Conservation (phyloP, 2,113 vertebrate species). For the Cynopterus brachyotis region DNA sequence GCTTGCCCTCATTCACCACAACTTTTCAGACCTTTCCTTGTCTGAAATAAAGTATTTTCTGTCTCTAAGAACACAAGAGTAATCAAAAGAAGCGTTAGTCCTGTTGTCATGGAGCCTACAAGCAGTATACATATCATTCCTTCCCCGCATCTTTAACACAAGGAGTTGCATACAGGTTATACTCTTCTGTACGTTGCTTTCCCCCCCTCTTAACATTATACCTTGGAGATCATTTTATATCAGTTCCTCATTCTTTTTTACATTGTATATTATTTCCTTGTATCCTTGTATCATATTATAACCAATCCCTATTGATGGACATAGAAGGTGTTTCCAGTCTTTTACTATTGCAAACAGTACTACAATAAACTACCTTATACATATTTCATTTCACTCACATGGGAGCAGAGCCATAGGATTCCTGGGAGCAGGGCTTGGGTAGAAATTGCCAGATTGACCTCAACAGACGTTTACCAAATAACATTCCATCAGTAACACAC, state of each 20-base stretch:
- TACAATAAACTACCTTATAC: background rate
- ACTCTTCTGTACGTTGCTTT: background rate
- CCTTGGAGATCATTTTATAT: background rate
- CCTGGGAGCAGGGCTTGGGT: background rate
- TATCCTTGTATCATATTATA: background rate
- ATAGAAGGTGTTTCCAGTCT: background rate
- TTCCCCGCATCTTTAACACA: background rate
- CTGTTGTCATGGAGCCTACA: background rate
- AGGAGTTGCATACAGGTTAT: background rate
- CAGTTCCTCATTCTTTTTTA: background rate
- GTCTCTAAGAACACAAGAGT: background rate
- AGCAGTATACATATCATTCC: background rate
- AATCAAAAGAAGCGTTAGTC: background rate
- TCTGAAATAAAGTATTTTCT: background rate
- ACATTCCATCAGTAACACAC: background rate
- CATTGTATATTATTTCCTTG: background rate
- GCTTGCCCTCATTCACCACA: background rate
- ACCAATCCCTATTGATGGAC: background rate
- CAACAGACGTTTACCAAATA: background rate
- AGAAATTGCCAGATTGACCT: background rate
- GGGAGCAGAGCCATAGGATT: background rate
- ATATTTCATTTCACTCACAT: background rate
- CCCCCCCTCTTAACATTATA: background rate
- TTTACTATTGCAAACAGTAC: background rate
- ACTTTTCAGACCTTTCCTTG: background rate